phyloP scores from a whole-genome alignment of 2,113 vertebrate species.

The Amblyopsis rosae region DNA sequence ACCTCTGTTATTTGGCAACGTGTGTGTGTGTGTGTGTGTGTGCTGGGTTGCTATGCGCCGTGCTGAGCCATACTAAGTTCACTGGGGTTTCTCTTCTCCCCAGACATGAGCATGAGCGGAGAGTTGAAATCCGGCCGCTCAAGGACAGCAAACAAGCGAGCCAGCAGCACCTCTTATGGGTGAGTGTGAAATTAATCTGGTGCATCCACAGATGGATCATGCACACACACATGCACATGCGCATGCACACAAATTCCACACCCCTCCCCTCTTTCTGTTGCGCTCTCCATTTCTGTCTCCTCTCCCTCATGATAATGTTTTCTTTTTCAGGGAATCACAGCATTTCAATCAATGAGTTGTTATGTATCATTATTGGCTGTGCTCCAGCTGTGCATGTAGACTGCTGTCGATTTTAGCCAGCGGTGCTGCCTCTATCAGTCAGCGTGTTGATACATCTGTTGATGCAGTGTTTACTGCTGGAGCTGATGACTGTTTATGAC shows the following conservation, averaged over 20 bases:
- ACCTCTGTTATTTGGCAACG: neutral
- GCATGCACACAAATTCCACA: neutral
- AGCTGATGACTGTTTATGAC: constrained; percentile 56
- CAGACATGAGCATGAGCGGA: constrained; percentile 79
- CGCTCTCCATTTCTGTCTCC: neutral
- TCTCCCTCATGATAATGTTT: constrained; percentile 29
- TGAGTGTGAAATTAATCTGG: constrained; percentile 53
- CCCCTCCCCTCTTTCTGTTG: neutral
- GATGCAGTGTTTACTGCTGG: constrained; percentile 52
- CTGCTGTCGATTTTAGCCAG: constrained; percentile 59
- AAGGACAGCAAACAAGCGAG: constrained; percentile 74
- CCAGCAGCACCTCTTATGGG: constrained; percentile 74
- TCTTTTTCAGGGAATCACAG: constrained; percentile 52
- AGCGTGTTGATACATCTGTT: constrained; percentile 64
- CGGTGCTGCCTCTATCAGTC: constrained; percentile 59
- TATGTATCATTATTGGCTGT: constrained; percentile 54
- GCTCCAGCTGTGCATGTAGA: constrained; percentile 47
- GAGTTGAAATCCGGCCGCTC: constrained; percentile 77
- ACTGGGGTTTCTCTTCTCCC: constrained; percentile 51
- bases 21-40: neutral
- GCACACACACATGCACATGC: neutral
- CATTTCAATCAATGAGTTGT: constrained; percentile 52
- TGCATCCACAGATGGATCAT: no score
- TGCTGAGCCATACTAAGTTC: constrained; percentile 3
- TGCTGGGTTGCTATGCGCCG: neutral